Evolutionary conservation across 2,888 invertebrate genomes (phyloP).

Genomic region (Ephialtes manifestator): DNA sequence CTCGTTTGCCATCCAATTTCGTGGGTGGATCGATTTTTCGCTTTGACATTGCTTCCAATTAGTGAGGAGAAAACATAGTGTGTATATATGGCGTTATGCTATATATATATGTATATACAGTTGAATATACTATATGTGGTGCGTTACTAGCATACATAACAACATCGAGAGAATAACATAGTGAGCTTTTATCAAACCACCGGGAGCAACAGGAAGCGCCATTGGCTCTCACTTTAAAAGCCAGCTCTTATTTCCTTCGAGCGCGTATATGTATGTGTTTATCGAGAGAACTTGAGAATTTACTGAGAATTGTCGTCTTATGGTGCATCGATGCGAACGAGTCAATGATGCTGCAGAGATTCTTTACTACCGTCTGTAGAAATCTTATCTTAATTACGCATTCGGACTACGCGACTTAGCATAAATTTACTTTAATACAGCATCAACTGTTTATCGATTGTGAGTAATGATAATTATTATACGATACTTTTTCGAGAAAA

Average conservation of each 20-base stretch:
- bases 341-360: constrained; percentile 67
- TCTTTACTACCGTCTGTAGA: constrained; percentile 51
- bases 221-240: constrained; percentile 66
- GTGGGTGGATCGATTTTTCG: constrained; percentile 70
- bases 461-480: no score
- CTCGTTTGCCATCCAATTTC: constrained; percentile 70
- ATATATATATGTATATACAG: constrained; percentile 5
- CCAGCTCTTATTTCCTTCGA: constrained; percentile 64
- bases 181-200: constrained; percentile 60
- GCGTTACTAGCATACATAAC: constrained; percentile 3
- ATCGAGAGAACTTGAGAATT: neutral
- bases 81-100: constrained; percentile 28
- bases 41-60: constrained; percentile 71
- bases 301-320: constrained; percentile 66
- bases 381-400: constrained; percentile 69
- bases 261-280: constrained; percentile 26
- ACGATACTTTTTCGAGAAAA: no score
- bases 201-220: constrained; percentile 46
- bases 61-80: constrained; percentile 62
- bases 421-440: constrained; percentile 49
- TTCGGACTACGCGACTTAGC: constrained; percentile 36
- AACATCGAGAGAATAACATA: constrained; percentile 43
- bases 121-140: neutral
- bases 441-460: constrained; percentile 5
- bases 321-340: constrained; percentile 67